A percentile compares a stretch with the other conserved stretches of the same genome.
Conservation (phyloP, 2,113 vertebrate species). For the Corythornis cristatus region DNA sequence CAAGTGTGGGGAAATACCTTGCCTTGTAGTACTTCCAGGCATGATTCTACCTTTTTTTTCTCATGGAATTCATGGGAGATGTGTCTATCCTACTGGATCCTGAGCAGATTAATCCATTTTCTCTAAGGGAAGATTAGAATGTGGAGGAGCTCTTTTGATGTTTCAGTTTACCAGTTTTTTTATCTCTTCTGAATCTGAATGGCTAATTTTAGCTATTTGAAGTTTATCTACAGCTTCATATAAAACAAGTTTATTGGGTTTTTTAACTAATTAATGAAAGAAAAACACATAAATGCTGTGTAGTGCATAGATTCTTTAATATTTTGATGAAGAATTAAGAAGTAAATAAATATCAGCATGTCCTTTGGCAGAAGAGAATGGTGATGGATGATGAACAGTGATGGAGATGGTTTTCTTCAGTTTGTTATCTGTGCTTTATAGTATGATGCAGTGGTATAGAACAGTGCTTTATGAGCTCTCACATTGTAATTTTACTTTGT, state of each 20-base stretch:
- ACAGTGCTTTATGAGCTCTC: not conserved
- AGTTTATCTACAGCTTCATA: not conserved
- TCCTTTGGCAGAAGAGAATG: not conserved
- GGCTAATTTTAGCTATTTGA: not conserved
- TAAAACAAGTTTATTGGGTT: not conserved
- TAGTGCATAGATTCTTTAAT: not conserved
- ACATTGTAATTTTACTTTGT: not conserved
- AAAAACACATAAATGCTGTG: not conserved
- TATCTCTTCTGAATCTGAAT: not conserved
- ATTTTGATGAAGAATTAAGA: not conserved
- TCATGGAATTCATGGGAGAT: rapidly evolving
- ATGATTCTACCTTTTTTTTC: not conserved
- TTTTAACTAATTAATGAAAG: not conserved
- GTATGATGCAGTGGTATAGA: not conserved
- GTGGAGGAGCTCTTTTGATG: not conserved
- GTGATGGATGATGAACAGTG: not conserved
- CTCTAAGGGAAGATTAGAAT: not conserved
- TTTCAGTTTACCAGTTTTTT: not conserved
- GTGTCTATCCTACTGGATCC: not conserved
- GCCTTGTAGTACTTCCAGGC: not conserved
- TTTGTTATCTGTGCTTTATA: not conserved
- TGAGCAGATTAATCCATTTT: not conserved
- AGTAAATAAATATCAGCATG: not conserved
- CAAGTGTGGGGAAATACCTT: not conserved
- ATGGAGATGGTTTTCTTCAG: not conserved